Conservation (phyloP, 2,888 invertebrate species). For the Disparrhopalites patrizii region DNA sequence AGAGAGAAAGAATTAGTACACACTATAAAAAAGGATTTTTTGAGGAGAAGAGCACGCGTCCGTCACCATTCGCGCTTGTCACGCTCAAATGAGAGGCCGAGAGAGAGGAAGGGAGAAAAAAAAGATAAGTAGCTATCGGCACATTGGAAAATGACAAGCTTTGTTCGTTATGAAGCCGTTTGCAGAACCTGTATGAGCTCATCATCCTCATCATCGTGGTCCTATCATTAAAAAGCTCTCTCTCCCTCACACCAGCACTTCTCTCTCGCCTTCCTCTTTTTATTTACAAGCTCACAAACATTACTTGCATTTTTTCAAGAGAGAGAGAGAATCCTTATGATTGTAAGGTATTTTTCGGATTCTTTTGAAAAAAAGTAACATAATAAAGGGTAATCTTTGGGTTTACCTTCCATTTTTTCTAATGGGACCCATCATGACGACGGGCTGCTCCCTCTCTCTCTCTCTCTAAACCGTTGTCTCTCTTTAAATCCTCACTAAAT, state of each 20-base stretch:
- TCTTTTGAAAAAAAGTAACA: no score
- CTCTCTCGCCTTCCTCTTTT: not conserved
- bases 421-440: no score
- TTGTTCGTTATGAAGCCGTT: conserved; percentile 46
- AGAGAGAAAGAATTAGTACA: no score
- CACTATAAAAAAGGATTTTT: not conserved
- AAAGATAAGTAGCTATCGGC: conserved; percentile 26
- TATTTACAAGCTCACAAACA: not conserved
- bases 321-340: no score
- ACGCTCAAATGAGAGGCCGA: not conserved
- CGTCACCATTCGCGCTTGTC: conserved; percentile 14
- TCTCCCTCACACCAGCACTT: conserved; percentile 1
- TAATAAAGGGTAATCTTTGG: no score
- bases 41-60: conserved; percentile 23
- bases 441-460: no score
- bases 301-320: not conserved
- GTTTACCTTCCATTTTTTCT: no score
- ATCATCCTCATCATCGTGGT: conserved; percentile 41
- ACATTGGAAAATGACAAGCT: conserved; percentile 41
- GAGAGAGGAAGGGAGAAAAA: not conserved
- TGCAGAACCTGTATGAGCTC: conserved; percentile 35
- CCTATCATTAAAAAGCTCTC: conserved; percentile 1
- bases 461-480: no score
- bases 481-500: no score
- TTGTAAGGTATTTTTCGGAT: not conserved